Evolutionary conservation across 2,113 vertebrate genomes (phyloP), one percentile per base, ranked within the genome.

Genomic region (Chaetops frenatus): DNA sequence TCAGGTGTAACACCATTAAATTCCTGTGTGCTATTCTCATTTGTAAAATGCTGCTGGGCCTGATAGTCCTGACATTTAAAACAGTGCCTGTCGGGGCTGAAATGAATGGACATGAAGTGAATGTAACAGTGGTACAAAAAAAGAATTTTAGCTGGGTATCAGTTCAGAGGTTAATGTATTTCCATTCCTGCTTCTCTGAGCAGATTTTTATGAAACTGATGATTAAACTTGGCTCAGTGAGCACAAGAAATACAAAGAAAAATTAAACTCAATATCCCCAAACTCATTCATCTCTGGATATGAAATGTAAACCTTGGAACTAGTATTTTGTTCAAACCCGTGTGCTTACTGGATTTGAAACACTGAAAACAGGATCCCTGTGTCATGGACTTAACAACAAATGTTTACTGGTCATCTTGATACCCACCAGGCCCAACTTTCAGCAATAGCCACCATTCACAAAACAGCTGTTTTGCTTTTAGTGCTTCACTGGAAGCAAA

Each of bases 361-460:
- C 88, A 88, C 3, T 45, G 56, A 53, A 94, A 95, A 93, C 83
- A 92, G 93, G 64, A 96, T 47, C 16, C 23, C 60, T 29, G 22
- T 35, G n/a, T 27, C 50, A 8, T 8, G 51, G 28, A 57, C 24
- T n/a, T 48, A 45, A 29, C 84, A 88, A 90, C 69, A 95, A 85
- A 93, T 36, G 11, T 92, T 92, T 83, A 90, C 73, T 47, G 73
- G 92, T 86, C 81, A 48, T 83, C 82, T 85, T 67, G 80, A 90
- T 11, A 27, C 5, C 9, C 73, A 77, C 88, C 92, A 96, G 94
- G 71, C 54, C 90, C 91, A 96, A 96, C 94, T 96, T 82, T 81
- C 64, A 79, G 84, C 80, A 71, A 47, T 1, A 29, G 66, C 50
- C 82, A 48, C 5, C 10, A 48, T 83, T 96, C 96, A 95, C 67